Percentiles rank a stretch among this genome's conserved stretches.
Evolutionary conservation across 2,113 vertebrate species (phyloP).

Genomic region (Crotalus horridus): DNA sequence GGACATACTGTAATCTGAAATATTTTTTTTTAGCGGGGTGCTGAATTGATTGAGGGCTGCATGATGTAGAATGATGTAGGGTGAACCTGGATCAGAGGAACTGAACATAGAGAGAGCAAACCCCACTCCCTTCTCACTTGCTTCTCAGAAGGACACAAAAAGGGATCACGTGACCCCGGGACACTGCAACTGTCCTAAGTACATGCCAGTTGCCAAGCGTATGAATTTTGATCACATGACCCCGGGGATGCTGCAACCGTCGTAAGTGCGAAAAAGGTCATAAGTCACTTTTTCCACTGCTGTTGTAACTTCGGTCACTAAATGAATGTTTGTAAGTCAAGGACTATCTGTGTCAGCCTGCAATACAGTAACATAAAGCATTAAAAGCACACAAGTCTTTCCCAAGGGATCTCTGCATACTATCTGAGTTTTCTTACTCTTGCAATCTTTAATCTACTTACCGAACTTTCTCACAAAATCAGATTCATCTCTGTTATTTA

Average conservation of each 20-base stretch:
- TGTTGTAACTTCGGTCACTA: too few relatives aligned
- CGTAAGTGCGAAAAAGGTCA: too few relatives aligned
- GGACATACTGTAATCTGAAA: neutral
- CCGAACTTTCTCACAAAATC: neutral
- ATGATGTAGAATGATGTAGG: neutral
- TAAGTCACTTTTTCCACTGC: too few relatives aligned
- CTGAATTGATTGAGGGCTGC: neutral
- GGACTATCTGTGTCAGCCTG: neutral
- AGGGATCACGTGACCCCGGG: too few relatives aligned
- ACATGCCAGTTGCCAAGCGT: too few relatives aligned
- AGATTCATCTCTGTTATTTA: neutral
- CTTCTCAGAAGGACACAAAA: too few relatives aligned
- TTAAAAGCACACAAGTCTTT: neutral
- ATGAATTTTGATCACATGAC: too few relatives aligned
- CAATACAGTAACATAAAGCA: too few relatives aligned
- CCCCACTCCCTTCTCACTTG: too few relatives aligned
- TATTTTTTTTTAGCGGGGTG: neutral
- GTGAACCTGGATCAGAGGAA: neutral
- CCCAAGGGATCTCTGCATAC: neutral
- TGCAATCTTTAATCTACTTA: neutral
- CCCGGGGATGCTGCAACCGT: too few relatives aligned
- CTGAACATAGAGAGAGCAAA: too few relatives aligned
- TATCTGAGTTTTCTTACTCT: neutral
- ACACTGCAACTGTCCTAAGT: too few relatives aligned
- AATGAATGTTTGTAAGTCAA: neutral